A percentile compares a stretch with the other conserved stretches of the same genome.
These are phyloP conservation scores for Luffia ferchaultella DNA, from an alignment of 2,888 invertebrate species.

Conservation along the genomic window DNA sequence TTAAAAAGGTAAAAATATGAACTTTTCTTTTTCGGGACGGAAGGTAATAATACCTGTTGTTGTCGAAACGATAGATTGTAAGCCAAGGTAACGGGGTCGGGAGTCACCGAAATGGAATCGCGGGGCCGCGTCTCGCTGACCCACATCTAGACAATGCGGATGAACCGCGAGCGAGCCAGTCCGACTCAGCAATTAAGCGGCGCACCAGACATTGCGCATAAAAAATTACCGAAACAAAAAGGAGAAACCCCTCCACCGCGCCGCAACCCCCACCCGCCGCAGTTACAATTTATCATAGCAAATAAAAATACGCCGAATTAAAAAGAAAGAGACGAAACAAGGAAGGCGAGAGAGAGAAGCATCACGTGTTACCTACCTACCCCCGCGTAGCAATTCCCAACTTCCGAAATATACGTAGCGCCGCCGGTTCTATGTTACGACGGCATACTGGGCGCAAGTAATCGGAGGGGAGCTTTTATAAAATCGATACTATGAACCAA, in stretches of 20 bases:
- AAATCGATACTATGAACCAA: conserved; percentile 33
- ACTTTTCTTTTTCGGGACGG: too few species aligned
- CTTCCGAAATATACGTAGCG: conserved; percentile 47
- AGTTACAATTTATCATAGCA: conserved; percentile 64
- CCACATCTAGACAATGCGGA: conserved; percentile 55
- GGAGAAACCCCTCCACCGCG: conserved; percentile 25
- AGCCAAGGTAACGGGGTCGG: conserved; percentile 41
- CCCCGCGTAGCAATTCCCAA: conserved; percentile 24
- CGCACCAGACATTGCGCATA: conserved; percentile 48
- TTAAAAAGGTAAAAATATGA: too few species aligned
- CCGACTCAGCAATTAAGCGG: conserved; percentile 52
- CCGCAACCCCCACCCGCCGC: conserved; percentile 32
- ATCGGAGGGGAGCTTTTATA: conserved; percentile 27
- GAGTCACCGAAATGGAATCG: too few species aligned
- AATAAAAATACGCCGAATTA: conserved; percentile 64
- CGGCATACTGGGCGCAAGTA: conserved; percentile 24
- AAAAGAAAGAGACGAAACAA: conserved; percentile 60
- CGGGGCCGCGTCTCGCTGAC: conserved; percentile 25
- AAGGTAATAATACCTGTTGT: too few species aligned
- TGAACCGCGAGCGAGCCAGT: too few species aligned
- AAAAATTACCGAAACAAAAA: conserved; percentile 65
- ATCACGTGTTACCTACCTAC: too few species aligned
- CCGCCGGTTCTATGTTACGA: conserved; percentile 38
- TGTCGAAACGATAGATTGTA: conserved; percentile 2
- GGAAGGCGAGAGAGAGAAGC: conserved; percentile 44